Evolutionary conservation across 1,140 invertebrate species (phyloP).

Genomic region (Papilio aristodemus): DNA sequence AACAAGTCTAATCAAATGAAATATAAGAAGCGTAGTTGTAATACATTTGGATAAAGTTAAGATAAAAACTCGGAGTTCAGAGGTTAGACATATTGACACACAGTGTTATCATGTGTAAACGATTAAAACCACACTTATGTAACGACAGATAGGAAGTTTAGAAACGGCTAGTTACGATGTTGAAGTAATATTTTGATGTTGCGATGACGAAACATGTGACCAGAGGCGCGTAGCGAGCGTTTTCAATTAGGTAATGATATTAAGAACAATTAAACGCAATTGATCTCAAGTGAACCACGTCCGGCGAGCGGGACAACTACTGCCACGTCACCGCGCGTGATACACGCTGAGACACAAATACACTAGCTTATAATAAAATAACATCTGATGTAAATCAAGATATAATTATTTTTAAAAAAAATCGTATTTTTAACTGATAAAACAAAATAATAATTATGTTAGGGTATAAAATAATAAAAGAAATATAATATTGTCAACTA

Average conservation of each 20-base stretch:
- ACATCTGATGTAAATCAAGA: neutral
- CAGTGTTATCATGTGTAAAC: neutral
- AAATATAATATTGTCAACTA: no score
- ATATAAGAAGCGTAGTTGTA: neutral
- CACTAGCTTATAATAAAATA: neutral
- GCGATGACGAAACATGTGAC: conserved; percentile 30
- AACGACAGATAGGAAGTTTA: neutral
- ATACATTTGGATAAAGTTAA: neutral
- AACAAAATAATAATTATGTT: no score
- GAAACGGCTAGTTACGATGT: neutral
- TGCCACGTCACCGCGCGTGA: neutral
- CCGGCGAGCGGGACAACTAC: conserved; percentile 10
- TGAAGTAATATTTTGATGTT: neutral
- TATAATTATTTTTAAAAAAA: neutral
- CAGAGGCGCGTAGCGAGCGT: conserved; percentile 33
- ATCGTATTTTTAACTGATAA: no score
- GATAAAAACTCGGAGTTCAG: neutral
- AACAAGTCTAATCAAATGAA: no score
- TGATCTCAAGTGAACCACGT: conserved; percentile 58
- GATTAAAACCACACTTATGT: conserved; percentile 2
- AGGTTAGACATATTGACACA: neutral
- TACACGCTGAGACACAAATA: neutral
- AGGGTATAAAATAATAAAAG: no score
- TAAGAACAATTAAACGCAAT: conserved; percentile 74
- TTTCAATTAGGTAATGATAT: conserved; percentile 71